Conservation (phyloP, 2,888 invertebrate species). For the Aleiodes testaceus region DNA sequence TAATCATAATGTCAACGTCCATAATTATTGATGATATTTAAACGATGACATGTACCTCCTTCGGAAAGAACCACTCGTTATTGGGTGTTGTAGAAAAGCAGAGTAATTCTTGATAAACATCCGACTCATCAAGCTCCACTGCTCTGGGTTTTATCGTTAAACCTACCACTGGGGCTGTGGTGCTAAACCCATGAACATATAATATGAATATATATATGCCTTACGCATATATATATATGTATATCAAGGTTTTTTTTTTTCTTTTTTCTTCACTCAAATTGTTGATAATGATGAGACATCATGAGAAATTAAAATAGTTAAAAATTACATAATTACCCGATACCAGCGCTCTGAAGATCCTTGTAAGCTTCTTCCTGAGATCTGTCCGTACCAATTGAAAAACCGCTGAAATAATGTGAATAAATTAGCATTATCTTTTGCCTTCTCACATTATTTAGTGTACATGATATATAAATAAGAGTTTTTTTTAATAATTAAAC, state of each 20-base stretch:
- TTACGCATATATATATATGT: conserved; percentile 13
- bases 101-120: conserved; percentile 72
- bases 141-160: conserved; percentile 72
- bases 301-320: not conserved
- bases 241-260: not conserved
- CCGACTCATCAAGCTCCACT: conserved; percentile 70
- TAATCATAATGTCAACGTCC: conserved; percentile 39
- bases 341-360: conserved; percentile 79
- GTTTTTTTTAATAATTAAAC: conserved; percentile 68
- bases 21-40: conserved; percentile 36
- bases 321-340: conserved; percentile 61
- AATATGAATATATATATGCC: not conserved
- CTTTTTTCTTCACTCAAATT: not conserved
- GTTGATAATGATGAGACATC: not conserved
- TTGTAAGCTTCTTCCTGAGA: conserved; percentile 91
- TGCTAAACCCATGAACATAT: conserved; percentile 65
- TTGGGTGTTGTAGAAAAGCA: conserved; percentile 71
- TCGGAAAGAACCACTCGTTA: conserved; percentile 68
- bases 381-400: conserved; percentile 83
- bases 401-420: conserved; percentile 80
- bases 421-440: not conserved
- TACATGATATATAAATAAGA: conserved; percentile 17
- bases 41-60: conserved; percentile 67
- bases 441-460: not conserved
- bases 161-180: conserved; percentile 69